Evolutionary conservation across 2,888 invertebrate genomes (phyloP).

Genomic region (Phalera bucephala): DNA sequence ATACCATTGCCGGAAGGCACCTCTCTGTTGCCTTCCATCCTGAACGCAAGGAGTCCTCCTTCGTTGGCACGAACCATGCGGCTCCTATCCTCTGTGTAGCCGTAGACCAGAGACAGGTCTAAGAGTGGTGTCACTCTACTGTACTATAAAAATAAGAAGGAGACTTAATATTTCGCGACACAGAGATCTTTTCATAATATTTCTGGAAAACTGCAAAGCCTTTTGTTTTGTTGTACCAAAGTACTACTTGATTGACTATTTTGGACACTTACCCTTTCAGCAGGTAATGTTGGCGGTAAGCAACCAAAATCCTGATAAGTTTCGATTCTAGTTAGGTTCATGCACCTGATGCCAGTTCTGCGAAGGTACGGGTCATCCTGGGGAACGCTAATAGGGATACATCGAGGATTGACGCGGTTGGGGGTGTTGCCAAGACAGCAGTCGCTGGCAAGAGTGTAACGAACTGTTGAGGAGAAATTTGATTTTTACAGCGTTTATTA

Average conservation of each 20-base stretch:
- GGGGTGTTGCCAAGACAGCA: too few species aligned
- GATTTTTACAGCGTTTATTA: too few species aligned
- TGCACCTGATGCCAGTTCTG: conserved; percentile 35
- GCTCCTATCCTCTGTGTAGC: conserved; percentile 22
- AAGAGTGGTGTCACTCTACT: conserved; percentile 36
- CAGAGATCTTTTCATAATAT: too few species aligned
- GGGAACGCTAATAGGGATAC: conserved; percentile 44
- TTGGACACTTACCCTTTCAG: conserved; percentile 35
- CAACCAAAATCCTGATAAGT: conserved; percentile 47
- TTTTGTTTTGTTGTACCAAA: too few species aligned
- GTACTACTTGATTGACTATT: too few species aligned
- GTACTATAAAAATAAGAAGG: conserved; percentile 23
- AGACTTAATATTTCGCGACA: background rate
- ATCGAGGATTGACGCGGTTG: conserved; percentile 31
- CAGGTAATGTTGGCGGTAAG: conserved; percentile 35
- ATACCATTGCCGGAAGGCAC: conserved; percentile 25
- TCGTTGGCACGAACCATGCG: conserved; percentile 23
- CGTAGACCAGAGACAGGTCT: conserved; percentile 39
- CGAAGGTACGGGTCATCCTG: conserved; percentile 45
- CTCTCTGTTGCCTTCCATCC: conserved; percentile 35
- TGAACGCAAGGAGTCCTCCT: conserved; percentile 37
- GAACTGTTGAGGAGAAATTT: too few species aligned
- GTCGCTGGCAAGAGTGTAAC: conserved; percentile 28
- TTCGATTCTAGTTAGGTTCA: conserved; percentile 47
- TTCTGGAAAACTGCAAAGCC: too few species aligned